A percentile compares a stretch with the other conserved stretches of the same genome.
Evolutionary conservation across 2,797 vertebrate species (phyloP).

Genomic region (Microtus obscurus): DNA sequence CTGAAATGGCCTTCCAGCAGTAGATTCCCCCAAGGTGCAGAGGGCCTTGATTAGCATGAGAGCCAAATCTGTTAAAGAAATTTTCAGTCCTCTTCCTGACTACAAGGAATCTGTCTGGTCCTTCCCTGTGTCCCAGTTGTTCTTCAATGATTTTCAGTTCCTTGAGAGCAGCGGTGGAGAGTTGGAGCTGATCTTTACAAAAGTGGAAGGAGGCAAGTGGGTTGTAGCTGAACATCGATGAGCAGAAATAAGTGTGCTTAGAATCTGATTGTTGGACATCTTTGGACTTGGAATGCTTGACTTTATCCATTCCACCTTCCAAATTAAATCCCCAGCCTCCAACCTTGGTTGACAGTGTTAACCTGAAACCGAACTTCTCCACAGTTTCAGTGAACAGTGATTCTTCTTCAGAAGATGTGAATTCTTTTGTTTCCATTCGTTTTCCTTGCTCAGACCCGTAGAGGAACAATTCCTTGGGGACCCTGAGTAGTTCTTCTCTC

Average conservation of each 20-base stretch:
- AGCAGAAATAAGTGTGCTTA: slow-evolving; percentile 80
- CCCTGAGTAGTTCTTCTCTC: slow-evolving; percentile 76
- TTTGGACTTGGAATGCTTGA: neutral
- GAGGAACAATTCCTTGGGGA: neutral
- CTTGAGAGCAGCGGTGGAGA: slow-evolving; percentile 58
- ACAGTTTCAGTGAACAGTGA: slow-evolving; percentile 79
- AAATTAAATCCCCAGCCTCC: neutral
- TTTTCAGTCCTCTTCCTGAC: too few relatives aligned
- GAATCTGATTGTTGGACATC: fast-evolving
- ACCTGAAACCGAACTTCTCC: slow-evolving; percentile 81
- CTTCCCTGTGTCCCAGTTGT: too few relatives aligned
- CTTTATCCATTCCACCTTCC: neutral
- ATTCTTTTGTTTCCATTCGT: slow-evolving; percentile 77
- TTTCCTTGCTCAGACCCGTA: slow-evolving; percentile 65
- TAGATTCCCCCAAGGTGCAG: neutral
- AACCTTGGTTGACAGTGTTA: neutral
- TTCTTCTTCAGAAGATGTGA: slow-evolving; percentile 81
- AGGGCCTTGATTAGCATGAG: slow-evolving; percentile 85
- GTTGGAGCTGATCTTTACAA: slow-evolving; percentile 73
- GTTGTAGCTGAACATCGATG: slow-evolving; percentile 77
- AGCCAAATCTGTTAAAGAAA: slow-evolving; percentile 81
- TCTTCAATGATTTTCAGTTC: too few relatives aligned
- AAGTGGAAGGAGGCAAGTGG: slow-evolving; percentile 84
- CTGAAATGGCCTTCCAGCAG: neutral
- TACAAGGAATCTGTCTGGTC: too few relatives aligned